phyloP scores from a whole-genome alignment of 2,797 vertebrate species.

The Phalanger gymnotis region DNA sequence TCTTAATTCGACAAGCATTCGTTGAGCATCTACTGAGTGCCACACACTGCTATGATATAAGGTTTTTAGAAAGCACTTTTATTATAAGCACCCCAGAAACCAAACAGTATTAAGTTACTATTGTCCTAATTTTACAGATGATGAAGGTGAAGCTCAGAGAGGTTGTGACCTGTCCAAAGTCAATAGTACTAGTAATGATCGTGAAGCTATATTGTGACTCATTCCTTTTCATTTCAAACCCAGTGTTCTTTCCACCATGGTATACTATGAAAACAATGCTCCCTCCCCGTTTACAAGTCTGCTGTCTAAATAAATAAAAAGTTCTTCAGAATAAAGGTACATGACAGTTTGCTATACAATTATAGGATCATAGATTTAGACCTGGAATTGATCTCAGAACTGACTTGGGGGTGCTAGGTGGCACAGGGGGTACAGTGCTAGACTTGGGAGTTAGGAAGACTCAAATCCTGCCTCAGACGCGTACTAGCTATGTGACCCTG shows the following conservation, averaged over 20 bases:
- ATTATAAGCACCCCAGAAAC: not conserved
- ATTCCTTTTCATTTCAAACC: not conserved
- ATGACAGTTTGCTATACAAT: not conserved
- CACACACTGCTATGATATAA: not conserved
- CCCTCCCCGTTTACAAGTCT: not conserved
- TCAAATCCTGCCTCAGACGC: not conserved
- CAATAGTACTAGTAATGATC: not conserved
- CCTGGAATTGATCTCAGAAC: not conserved
- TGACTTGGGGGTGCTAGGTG: too few species aligned
- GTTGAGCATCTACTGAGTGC: not conserved
- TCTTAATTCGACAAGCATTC: not conserved
- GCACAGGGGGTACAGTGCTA: too few species aligned
- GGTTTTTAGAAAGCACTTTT: not conserved
- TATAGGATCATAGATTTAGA: not conserved
- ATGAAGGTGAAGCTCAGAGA: not conserved
- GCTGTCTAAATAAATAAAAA: not conserved
- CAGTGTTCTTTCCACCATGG: not conserved
- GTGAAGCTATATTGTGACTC: not conserved
- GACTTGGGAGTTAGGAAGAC: not conserved
- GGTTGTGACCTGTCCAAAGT: not conserved
- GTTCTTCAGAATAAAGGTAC: not conserved
- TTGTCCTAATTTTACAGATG: not conserved
- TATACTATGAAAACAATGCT: not conserved
- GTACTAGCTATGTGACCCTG: not conserved
- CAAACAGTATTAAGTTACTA: not conserved